Evolutionary conservation across 2,888 invertebrate genomes (phyloP), one percentile per base, ranked within the genome.

Genomic region (Cephus pygmeus): DNA sequence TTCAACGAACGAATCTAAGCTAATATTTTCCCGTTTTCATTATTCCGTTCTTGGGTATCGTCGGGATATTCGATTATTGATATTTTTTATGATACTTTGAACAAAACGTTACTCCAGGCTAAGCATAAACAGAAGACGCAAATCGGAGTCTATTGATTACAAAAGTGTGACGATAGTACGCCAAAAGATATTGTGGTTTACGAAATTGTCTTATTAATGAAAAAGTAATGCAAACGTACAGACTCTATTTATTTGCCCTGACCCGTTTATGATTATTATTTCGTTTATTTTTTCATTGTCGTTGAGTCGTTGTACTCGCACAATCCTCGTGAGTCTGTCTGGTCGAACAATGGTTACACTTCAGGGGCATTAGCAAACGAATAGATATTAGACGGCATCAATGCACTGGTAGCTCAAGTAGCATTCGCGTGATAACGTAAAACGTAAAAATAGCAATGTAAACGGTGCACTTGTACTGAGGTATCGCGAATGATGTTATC

Each of bases 401-500:
- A 9, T 56, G 23, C 56, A 23, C 9, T 23, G 2, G 56, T 56
- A 9, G 9, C 23, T 56, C 56, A 23, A 56, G 23, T 23, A 56
- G 56, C 23, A 56, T 56, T 56, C 1, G 56, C 56, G 56, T 56
- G 56, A 56, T 56, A 56, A 23, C 23, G 23, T 9, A 9, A 23
- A 56, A 79, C 78, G 69, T 84, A 85, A 85, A 85, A 85, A 85
- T 85, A 85, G 82, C 76, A 78, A 36, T 31, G 68, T 40, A 69
- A 76, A 75, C 74, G 81, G 79, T 83, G 83, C 83, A 85, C 85
- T 84, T 85, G 85, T 84, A 83, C 83, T 83, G 83, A 80, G 34
- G 80, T 86, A 83, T 81, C 82, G 81, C 78, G 81, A 76, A 78
- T 82, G 85, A 86, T 86, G 82, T 84, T 87, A 87, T 87, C 85